phyloP scores from a whole-genome alignment of 2,797 vertebrate genomes.

The Orientallactaga sibirica region DNA sequence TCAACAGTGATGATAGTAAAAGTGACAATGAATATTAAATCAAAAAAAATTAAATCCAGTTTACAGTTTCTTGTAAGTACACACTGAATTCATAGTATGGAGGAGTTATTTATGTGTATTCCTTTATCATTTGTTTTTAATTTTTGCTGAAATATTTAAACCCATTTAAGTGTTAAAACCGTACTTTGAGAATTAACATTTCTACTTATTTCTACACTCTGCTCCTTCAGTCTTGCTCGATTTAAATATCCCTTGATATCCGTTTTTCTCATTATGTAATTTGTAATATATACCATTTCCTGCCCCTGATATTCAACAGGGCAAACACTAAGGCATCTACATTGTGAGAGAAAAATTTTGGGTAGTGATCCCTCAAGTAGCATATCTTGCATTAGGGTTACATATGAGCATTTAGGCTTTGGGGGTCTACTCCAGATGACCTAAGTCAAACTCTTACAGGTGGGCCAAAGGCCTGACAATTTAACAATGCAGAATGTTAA shows the following conservation, averaged over 20 bases:
- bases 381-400: background rate
- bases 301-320: background rate
- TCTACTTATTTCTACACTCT: background rate
- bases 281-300: background rate
- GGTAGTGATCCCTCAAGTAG: background rate
- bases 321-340: background rate
- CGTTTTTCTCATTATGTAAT: background rate
- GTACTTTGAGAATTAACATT: constrained; percentile 17
- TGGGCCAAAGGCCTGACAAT: background rate
- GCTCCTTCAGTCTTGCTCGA: background rate
- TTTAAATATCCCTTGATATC: background rate
- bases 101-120: background rate
- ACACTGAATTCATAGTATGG: background rate
- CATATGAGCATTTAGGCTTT: background rate
- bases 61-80: constrained; percentile 28
- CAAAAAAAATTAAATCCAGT: background rate
- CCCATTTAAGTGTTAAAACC: background rate
- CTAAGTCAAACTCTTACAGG: background rate
- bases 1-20: background rate
- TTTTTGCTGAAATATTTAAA: constrained; percentile 41
- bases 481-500: background rate
- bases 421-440: background rate
- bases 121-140: background rate
- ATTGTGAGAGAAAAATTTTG: background rate
- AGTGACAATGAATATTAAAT: background rate